phyloP scores from a whole-genome alignment of 2,888 invertebrate genomes.

The Dorcus hopei region DNA sequence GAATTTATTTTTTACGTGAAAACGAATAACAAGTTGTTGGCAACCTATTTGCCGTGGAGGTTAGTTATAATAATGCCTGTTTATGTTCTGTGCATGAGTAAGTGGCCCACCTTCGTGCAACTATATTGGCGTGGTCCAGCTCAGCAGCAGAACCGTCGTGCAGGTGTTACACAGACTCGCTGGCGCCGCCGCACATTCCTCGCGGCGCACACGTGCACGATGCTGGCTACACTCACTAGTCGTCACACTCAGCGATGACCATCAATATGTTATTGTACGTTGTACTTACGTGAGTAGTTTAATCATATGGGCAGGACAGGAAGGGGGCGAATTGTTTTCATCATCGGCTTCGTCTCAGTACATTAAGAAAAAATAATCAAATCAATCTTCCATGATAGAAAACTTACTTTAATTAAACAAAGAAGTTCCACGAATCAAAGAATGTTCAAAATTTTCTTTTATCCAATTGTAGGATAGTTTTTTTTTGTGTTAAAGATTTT shows the following conservation, averaged over 20 bases:
- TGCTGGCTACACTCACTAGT: conserved; percentile 23
- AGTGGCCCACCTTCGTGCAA: conserved; percentile 35
- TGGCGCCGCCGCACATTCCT: conserved; percentile 64
- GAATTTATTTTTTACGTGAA: conserved; percentile 4
- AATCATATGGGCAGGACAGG: neutral
- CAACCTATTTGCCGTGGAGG: conserved; percentile 17
- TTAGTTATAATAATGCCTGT: conserved; percentile 10
- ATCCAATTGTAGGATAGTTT: too few species aligned
- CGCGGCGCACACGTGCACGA: conserved; percentile 49
- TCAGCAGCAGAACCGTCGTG: conserved; percentile 44
- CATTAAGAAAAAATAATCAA: too few species aligned
- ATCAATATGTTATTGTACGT: conserved; percentile 4
- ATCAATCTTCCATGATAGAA: too few species aligned
- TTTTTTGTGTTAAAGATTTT: too few species aligned
- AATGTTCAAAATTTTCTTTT: too few species aligned
- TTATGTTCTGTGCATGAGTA: conserved; percentile 15
- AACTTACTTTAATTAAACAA: too few species aligned
- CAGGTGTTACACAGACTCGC: conserved; percentile 65
- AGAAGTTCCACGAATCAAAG: too few species aligned
- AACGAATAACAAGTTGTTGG: conserved; percentile 6
- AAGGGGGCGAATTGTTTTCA: neutral
- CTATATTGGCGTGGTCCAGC: conserved; percentile 40
- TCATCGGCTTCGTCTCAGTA: too few species aligned
- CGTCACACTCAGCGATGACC: conserved; percentile 8
- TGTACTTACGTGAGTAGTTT: neutral